Conservation (phyloP, 2,113 vertebrate genomes). For the Cynoglossus semilaevis region DNA sequence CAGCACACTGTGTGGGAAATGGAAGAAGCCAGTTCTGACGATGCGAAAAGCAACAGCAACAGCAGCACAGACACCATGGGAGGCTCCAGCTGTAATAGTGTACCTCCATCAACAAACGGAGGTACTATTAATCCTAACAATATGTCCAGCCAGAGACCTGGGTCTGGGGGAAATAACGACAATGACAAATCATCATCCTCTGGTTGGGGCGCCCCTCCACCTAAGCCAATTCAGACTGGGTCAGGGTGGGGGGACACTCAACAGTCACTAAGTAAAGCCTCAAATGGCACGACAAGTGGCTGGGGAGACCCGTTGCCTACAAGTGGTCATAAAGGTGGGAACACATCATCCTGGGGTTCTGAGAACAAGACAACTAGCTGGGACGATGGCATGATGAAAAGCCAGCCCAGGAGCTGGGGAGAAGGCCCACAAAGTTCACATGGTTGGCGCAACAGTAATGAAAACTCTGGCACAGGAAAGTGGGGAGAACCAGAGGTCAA, state of each 20-base stretch:
- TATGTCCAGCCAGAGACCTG: conserved; percentile 79
- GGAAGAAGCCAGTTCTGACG: conserved; percentile 85
- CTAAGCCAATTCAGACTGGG: conserved; percentile 70
- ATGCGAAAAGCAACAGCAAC: conserved; percentile 82
- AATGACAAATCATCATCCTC: conserved; percentile 86
- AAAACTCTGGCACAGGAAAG: conserved; percentile 70
- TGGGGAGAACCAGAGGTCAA: conserved; percentile 74
- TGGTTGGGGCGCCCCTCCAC: conserved; percentile 85
- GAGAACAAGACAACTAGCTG: conserved; percentile 90
- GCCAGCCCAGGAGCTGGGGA: conserved; percentile 86
- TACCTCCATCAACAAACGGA: conserved; percentile 56
- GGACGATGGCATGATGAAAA: conserved; percentile 84
- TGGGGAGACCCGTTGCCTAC: conserved; percentile 85
- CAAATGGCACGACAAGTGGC: conserved; percentile 79
- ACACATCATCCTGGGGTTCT: conserved; percentile 84
- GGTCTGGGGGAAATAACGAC: conserved; percentile 88
- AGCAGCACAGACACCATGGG: conserved; percentile 88
- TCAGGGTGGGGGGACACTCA: conserved; percentile 84
- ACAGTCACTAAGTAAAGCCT: conserved; percentile 78
- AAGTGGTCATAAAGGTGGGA: conserved; percentile 83
- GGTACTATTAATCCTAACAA: conserved; percentile 56
- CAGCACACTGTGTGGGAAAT: conserved; percentile 99
- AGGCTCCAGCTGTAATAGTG: conserved; percentile 62
- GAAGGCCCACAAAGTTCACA: conserved; percentile 86
- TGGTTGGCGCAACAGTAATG: conserved; percentile 85